Conservation (phyloP, 2,888 invertebrate genomes). For the Gonocerus acuteangulatus region DNA sequence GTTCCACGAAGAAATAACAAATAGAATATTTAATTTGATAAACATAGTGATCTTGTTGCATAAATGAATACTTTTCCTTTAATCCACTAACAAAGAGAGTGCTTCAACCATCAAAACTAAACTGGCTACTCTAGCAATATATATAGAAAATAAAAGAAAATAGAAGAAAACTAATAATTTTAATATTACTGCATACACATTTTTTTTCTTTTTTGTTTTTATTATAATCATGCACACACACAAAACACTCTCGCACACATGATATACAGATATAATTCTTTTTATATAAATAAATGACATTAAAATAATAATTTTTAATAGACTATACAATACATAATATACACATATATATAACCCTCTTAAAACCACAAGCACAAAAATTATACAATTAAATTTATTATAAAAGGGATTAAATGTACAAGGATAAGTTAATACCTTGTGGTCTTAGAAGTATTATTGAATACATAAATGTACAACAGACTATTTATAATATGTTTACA, state of each 20-base stretch:
- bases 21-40: too few relatives aligned
- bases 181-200: background rate
- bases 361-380: conserved; percentile 12
- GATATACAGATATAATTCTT: conserved; percentile 6
- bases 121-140: too few relatives aligned
- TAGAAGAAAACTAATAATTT: too few relatives aligned
- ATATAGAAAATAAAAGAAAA: too few relatives aligned
- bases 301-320: conserved; percentile 20
- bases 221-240: background rate
- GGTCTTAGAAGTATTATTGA: background rate
- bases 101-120: too few relatives aligned
- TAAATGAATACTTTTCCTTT: too few relatives aligned
- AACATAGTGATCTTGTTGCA: too few relatives aligned
- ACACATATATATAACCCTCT: background rate
- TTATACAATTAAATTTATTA: conserved; percentile 6
- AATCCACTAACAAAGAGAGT: too few relatives aligned
- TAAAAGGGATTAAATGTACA: conserved; percentile 13
- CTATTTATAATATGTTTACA: conserved; percentile 16
- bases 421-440: conserved; percentile 8
- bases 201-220: background rate
- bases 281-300: conserved; percentile 21
- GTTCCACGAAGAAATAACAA: too few relatives aligned
- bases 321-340: conserved; percentile 1
- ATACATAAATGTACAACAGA: conserved; percentile 8
- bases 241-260: background rate